Conservation (phyloP, 2,888 invertebrate genomes). For the Metacarcinus magister region DNA sequence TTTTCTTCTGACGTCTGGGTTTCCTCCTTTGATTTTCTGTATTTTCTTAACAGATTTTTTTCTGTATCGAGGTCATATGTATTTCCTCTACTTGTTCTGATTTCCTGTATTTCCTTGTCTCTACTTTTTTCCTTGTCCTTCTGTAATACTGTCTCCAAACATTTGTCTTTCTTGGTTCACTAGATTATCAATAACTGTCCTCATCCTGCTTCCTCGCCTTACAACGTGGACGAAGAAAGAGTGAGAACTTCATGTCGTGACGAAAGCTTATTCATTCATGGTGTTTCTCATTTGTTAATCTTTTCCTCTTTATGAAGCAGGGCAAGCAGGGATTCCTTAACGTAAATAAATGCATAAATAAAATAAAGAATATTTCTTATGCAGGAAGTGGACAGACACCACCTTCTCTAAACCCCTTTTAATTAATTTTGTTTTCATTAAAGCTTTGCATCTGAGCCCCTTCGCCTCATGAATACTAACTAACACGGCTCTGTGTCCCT, state of each 20-base stretch:
- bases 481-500: background rate
- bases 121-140: too few species aligned
- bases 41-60: too few species aligned
- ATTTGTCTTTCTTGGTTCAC: too few species aligned
- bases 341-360: background rate
- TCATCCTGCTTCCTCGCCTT: background rate
- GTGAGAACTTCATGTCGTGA: background rate
- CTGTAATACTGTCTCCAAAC: too few species aligned
- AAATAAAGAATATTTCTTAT: background rate
- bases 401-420: background rate
- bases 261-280: too few species aligned
- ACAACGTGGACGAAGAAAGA: background rate
- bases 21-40: too few species aligned
- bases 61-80: too few species aligned
- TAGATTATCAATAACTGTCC: background rate
- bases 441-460: background rate
- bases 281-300: too few species aligned
- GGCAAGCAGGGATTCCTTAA: background rate
- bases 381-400: background rate
- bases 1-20: too few species aligned
- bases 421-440: background rate
- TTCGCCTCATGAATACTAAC: background rate
- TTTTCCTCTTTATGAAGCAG: too few species aligned
- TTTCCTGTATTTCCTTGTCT: too few species aligned
- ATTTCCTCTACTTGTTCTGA: too few species aligned